phyloP scores from a whole-genome alignment of 2,888 invertebrate species.

The Bombylius discolor region DNA sequence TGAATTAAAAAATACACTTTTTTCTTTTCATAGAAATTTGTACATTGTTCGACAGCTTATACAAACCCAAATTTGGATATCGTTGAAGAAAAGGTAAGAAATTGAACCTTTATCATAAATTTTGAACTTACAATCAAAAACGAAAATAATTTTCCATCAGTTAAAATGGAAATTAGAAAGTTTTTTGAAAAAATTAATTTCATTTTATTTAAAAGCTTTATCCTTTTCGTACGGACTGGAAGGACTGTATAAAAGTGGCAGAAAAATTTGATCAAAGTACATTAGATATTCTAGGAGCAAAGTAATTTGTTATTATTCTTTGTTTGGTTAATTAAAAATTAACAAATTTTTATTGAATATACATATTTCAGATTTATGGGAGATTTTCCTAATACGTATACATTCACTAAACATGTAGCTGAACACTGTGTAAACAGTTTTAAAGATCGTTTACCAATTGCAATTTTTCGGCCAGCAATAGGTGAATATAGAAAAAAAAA shows the following conservation, averaged over 20 bases:
- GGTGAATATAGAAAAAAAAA: conserved; percentile 33
- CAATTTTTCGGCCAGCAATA: conserved; percentile 70
- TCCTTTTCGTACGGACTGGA: conserved; percentile 50
- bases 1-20: too few relatives aligned
- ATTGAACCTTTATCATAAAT: too few relatives aligned
- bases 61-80: conserved; percentile 56
- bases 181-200: neutral
- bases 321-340: neutral
- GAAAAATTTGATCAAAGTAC: conserved; percentile 32
- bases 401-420: conserved; percentile 68
- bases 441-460: conserved; percentile 45
- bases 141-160: too few relatives aligned
- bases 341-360: too few relatives aligned
- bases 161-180: too few relatives aligned
- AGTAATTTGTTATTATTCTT: neutral
- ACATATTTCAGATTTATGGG: conserved; percentile 38
- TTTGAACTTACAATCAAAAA: too few relatives aligned
- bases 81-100: conserved; percentile 46
- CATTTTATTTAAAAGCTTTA: conserved; percentile 39
- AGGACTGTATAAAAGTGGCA: conserved; percentile 43
- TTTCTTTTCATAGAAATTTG: conserved; percentile 38
- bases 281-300: neutral
- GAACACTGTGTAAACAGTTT: conserved; percentile 60
- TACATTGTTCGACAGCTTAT: conserved; percentile 71
- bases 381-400: conserved; percentile 68